Evolutionary conservation across 2,797 vertebrate genomes (phyloP), one percentile per base, ranked within the genome.

Genomic region (Microctenopoma lineatum): DNA sequence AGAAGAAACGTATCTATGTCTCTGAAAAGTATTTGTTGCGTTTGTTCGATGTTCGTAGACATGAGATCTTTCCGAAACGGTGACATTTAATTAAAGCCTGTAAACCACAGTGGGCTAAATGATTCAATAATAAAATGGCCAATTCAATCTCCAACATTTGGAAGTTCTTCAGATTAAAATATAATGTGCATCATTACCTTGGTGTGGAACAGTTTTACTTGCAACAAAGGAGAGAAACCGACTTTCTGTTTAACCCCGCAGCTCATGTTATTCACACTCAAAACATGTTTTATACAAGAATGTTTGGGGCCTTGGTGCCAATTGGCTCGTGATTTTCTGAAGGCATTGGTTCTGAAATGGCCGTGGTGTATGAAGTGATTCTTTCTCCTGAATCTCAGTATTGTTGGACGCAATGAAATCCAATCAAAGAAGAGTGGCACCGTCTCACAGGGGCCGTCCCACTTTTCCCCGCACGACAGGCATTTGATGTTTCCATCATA

Each of bases 61-160:
- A 2, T 4, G 47, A 9, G 26, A 55, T 36, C 11, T 59, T 70
- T 47, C 41, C 51, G 25, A 61, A 47, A 4, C 0, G n/a, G 59
- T 18, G 5, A 60, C 57, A 70, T 59, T 60, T 42, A 53, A 14
- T 47, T 45, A 5, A 62, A 67, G 18, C 18, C n/a, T 65, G 4
- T 0, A 60, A 66, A 61, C 15, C 26, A 18, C 2, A 14, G 13
- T 32, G 15, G 5, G 2, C 15, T 6, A 16, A 5, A 46, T 2
- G 25, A 25, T 21, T 21, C 9, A 3, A 21, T 8, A 11, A 11
- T 11, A 4, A 44, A 46, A 46, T 3, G 12, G 45, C 10, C 45
- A 10, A 9, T 42, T 9, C n/a, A 18, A 46, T 34, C 9, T 9
- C 7, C 32, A 34, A 34, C 7, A 1, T 46, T 18, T 46, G 7